Base-by-base conservation (phyloP, 2,888 invertebrate species). In the Nomada goodeniana region DNA sequence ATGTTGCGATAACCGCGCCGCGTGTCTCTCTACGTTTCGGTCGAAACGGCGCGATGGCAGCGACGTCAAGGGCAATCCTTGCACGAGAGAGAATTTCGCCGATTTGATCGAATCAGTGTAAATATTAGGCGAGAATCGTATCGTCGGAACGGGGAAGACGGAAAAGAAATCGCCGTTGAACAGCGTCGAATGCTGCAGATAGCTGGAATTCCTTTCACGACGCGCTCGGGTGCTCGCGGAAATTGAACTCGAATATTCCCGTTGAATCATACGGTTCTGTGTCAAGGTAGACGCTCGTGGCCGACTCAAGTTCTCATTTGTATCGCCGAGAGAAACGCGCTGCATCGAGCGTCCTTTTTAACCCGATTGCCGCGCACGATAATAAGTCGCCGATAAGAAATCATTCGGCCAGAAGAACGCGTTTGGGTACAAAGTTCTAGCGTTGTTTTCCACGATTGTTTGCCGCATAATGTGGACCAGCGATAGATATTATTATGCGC, bases 221-320 rank as follows among this genome's bases (percentile, higher is more conserved):
- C 63, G 69, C 73, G 81, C 74, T 70, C 73, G 81, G 64, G 26
- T 42, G 83, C 61, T 44, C 67, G 75, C 71, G 81, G 82, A 82
- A 82, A 82, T 82, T 82, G 82, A 75, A 82, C 44, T 44, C 71
- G 81, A 67, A 71, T 80, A 80, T 73, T 69, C 63, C 61, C 52
- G 68, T 20, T 55, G 68, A 68, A 80, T 71, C 52, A 10, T 20
- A 52, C 70, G 42, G n/a, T 57, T 60, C 68, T 63, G 18, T 44
- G 76, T 69, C 69, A 69, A 55, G 68, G 42, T 53, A 36, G 63
- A 65, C 76, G 52, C 73, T 68, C 68, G 55, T 36, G 75, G 50
- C 57, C 50, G 55, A 50, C 42, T 61, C 52, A 60, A 26, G n/a
- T 36, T 59, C 42, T 53, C 61, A 61, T 44, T 70, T 47, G 55